phyloP scores from a whole-genome alignment of 2,888 invertebrate genomes.

The Lissonota sp. region DNA sequence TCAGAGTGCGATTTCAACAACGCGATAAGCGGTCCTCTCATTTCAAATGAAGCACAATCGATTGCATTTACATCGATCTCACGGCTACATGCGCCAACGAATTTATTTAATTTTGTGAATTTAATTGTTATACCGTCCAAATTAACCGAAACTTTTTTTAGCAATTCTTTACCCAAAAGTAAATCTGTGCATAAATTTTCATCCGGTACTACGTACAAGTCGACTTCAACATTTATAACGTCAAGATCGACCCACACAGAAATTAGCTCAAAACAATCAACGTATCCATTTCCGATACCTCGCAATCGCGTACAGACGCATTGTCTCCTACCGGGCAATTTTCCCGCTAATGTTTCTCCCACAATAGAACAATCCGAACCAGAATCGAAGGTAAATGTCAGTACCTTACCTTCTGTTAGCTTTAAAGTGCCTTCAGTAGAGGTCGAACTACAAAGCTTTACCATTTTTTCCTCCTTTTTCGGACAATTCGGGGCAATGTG shows the following conservation, averaged over 20 bases:
- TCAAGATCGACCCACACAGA: no score
- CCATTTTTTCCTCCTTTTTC: not conserved
- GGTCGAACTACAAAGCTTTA: slow-evolving; percentile 12
- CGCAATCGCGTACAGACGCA: slow-evolving; percentile 16
- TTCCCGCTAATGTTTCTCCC: not conserved
- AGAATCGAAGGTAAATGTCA: slow-evolving; percentile 25
- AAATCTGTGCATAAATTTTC: slow-evolving; percentile 13
- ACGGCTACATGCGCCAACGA: slow-evolving; percentile 9
- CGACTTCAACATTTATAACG: not conserved
- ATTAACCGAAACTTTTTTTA: slow-evolving; percentile 4
- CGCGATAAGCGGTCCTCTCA: not conserved
- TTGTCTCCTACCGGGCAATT: slow-evolving; percentile 25
- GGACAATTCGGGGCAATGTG: not conserved
- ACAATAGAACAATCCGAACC: slow-evolving; percentile 14
- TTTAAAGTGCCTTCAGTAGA: slow-evolving; percentile 9
- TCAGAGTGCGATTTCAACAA: not conserved
- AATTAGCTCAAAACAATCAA: not conserved
- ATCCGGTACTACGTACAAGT: slow-evolving; percentile 24
- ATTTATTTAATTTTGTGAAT: not conserved
- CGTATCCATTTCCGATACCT: slow-evolving; percentile 14
- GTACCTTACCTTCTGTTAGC: no score
- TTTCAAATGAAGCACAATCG: not conserved
- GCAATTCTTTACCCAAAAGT: slow-evolving; percentile 27
- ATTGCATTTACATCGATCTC: not conserved
- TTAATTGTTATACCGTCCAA: not conserved